Base-by-base conservation (phyloP, 2,113 vertebrate genomes). In the Nesoenas mayeri region DNA sequence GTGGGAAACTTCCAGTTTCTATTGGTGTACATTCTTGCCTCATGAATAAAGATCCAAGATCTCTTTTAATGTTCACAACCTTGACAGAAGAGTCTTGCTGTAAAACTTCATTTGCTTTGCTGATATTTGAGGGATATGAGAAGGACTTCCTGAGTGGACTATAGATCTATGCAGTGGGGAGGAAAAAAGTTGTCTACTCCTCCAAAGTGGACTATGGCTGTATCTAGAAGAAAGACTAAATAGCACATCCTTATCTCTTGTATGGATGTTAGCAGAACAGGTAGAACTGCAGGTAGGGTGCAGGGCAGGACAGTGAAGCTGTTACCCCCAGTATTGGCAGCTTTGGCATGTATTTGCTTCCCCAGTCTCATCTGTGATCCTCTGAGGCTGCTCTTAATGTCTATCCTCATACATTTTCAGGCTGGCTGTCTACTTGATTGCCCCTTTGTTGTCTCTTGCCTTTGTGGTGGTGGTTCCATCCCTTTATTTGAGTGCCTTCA, bases 41-140 rank as follows among this genome's bases (percentile, higher is more conserved):
- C 19, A 12, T 34, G 10, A 58, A 44, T 67, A 60, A 81, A 82
- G 29, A 65, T 10, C 9, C n/a, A 61, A 58, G n/a, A 57, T 44
- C 2, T 25, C 3, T 42, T 22, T 42, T 10, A 53, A 54, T 14
- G 10, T 44, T 78, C 6, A 11, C 2, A 1, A 6, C 13, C 21
- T 88, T 64, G 66, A 62, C 74, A 89, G 36, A 40, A 54, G 6
- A 67, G 12, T 28, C 21, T 29, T 67, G 6, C 24, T 50, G 25
- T 65, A 60, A 53, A 83, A 56, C 10, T 15, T 67, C 2, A 22
- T 64, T 29, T 70, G 16, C 2, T 88, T 75, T 67, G 67, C 32
- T 88, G 64, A 88, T 18, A 61, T 57, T 57, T 26, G 18, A 75
- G 36, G 34, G 19, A 21, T 42, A 60, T 53, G 22, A 77, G 40